A percentile compares a stretch with the other conserved stretches of the same genome.
These are phyloP conservation scores for Echinops telfairi DNA, from an alignment of 2,113 vertebrate species.

Conservation along the genomic window DNA sequence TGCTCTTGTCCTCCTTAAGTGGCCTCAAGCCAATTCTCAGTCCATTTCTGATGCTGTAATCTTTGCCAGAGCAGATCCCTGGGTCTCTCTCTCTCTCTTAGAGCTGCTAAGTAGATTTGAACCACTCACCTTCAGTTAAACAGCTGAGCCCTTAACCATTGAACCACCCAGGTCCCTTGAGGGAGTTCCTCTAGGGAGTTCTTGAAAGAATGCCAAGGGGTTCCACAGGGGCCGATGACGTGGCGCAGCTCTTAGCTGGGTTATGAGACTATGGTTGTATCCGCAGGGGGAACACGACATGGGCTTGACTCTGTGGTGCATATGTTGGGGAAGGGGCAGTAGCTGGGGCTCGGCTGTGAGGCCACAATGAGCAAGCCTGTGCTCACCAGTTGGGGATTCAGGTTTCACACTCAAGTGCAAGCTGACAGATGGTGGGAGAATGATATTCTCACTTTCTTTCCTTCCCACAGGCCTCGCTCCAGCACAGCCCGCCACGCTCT, in stretches of 20 bases:
- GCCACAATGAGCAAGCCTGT: background rate
- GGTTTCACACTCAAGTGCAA: conserved; percentile 52
- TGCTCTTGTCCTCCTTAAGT: background rate
- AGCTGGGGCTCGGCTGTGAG: background rate
- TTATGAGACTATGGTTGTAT: background rate
- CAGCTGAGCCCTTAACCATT: background rate
- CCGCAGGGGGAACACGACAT: background rate
- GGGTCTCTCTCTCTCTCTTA: background rate
- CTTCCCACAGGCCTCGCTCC: conserved; percentile 69
- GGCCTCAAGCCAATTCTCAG: background rate
- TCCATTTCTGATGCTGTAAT: background rate
- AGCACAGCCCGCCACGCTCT: conserved; percentile 59
- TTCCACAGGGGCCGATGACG: background rate
- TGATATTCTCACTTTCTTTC: conserved; percentile 70
- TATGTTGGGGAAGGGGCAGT: background rate
- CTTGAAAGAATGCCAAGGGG: background rate
- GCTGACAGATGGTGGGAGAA: conserved; percentile 41
- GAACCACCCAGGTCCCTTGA: background rate
- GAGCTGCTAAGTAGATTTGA: background rate
- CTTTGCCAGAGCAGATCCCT: background rate
- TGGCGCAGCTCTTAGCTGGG: background rate
- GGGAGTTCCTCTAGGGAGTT: background rate
- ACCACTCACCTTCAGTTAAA: background rate
- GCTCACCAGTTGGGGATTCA: conserved; percentile 4
- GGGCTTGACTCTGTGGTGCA: background rate